These are phyloP conservation scores for Ameiurus melas DNA, from an alignment of 2,113 vertebrate species.

Conservation along the genomic window DNA sequence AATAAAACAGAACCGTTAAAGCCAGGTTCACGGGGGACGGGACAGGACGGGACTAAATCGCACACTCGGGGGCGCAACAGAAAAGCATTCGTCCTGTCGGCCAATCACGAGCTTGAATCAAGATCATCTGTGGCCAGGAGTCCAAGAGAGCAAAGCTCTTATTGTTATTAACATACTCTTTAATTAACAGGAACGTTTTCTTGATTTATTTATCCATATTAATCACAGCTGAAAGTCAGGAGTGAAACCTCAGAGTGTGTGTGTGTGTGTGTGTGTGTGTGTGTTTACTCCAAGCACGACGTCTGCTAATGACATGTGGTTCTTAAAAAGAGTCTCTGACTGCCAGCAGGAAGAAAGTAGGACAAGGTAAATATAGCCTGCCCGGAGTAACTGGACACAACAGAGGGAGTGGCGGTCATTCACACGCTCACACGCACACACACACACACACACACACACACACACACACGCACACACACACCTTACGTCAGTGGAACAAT, in stretches of 20 bases:
- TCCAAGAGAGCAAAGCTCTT: too few species aligned
- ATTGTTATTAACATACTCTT: too few species aligned
- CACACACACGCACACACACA: slow-evolving; percentile 4
- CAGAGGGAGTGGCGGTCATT: background rate
- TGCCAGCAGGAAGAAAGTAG: slow-evolving; percentile 4
- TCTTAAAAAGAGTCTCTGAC: slow-evolving; percentile 38
- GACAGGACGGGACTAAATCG: background rate
- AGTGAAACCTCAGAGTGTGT: background rate
- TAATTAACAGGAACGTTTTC: too few species aligned
- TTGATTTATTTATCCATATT: too few species aligned
- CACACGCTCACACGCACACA: background rate
- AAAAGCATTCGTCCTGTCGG: background rate
- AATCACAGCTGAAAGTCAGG: background rate
- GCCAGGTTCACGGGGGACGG: background rate
- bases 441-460: slow-evolving; percentile 37
- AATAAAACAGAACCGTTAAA: slow-evolving; percentile 16
- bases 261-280: slow-evolving; percentile 21
- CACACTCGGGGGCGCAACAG: background rate
- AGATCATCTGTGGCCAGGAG: too few species aligned
- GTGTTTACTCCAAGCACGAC: background rate
- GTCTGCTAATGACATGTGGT: slow-evolving; percentile 19
- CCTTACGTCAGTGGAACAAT: background rate
- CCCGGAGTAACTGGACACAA: slow-evolving; percentile 61
- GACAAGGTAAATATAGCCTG: slow-evolving; percentile 58
- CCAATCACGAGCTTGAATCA: background rate